Evolutionary conservation across 2,888 invertebrate species (phyloP), one percentile per base, ranked within the genome.

Genomic region (Spodoptera littoralis): DNA sequence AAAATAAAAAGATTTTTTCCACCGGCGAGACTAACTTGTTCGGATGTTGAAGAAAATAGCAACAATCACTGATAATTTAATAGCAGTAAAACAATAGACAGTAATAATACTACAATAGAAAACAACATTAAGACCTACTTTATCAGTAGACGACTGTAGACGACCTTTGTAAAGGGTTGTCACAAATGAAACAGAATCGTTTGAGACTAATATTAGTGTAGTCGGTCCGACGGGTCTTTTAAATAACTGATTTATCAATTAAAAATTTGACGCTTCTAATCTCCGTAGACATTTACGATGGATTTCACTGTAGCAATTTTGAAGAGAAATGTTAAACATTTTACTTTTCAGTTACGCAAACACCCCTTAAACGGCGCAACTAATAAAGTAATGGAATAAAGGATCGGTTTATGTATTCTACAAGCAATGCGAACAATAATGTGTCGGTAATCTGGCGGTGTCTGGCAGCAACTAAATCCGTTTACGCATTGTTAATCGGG

Each of bases 401-500:
- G 27, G 22, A 59, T 70, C 36, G n/a, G 48, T 43, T 54, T 43
- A 52, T 45, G 44, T 42, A 45, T 52, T 52, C 44, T 45, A 59
- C 49, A 52, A 58, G 55, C 49, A 60, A 61, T 75, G 47, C 63
- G 57, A 73, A 67, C 73, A 70, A 58, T 60, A 62, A 70, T 66
- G 66, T 59, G 57, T 63, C 42, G 46, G 57, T 65, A 70, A 72
- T 79, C 74, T 65, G 53, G 60, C 61, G 80, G 79, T 81, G 70
- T 79, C 74, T 65, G 53, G 60, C 61, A 81, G 79, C 81, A 79
- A 85, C 83, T 89, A 89, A 91, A 91, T 90, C 90, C 87, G 88
- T 90, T 90, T 89, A 88, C 87, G 87, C 86, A 86, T 90, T 89
- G 89, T 90, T 91, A 90, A 91, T 91, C 88, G 86, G 76, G 80